phyloP scores from a whole-genome alignment of 2,888 invertebrate species.

The Melitaea athalia region DNA sequence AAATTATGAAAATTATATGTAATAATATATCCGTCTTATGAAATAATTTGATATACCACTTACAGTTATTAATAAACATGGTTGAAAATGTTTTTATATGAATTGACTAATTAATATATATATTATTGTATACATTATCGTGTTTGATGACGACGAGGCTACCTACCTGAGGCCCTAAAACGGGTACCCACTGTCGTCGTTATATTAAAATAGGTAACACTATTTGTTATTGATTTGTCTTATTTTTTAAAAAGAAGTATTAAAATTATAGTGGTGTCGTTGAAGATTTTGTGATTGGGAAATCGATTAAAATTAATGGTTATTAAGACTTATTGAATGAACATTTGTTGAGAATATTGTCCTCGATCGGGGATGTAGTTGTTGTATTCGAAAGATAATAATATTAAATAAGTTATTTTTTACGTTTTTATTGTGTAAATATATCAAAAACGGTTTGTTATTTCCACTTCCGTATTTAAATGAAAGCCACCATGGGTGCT shows the following conservation, averaged over 20 bases:
- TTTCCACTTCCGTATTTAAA: slow-evolving; percentile 72
- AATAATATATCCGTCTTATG: slow-evolving; percentile 80
- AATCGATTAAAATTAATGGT: slow-evolving; percentile 67
- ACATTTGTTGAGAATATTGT: slow-evolving; percentile 80
- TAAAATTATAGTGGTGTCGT: slow-evolving; percentile 75
- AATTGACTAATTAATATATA: slow-evolving; percentile 72
- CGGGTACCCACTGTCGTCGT: slow-evolving; percentile 53
- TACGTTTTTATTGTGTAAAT: slow-evolving; percentile 82
- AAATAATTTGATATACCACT: slow-evolving; percentile 65
- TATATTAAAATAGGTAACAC: slow-evolving; percentile 58
- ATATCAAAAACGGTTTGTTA: slow-evolving; percentile 75
- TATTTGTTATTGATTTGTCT: slow-evolving; percentile 64
- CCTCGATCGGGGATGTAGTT: slow-evolving; percentile 78
- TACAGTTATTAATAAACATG: slow-evolving; percentile 63
- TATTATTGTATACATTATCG: slow-evolving; percentile 69
- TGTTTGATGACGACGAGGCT: slow-evolving; percentile 59
- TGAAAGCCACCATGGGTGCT: slow-evolving; percentile 78
- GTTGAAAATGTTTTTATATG: slow-evolving; percentile 79
- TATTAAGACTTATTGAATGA: slow-evolving; percentile 80
- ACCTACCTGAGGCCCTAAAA: slow-evolving; percentile 41
- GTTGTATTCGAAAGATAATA: slow-evolving; percentile 82
- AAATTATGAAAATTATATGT: slow-evolving; percentile 78
- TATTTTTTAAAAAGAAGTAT: slow-evolving; percentile 66
- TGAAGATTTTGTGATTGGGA: slow-evolving; percentile 81
- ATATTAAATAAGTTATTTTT: slow-evolving; percentile 83